Evolutionary conservation across 2,888 invertebrate genomes (phyloP).

Genomic region (Aphidius colemani): DNA sequence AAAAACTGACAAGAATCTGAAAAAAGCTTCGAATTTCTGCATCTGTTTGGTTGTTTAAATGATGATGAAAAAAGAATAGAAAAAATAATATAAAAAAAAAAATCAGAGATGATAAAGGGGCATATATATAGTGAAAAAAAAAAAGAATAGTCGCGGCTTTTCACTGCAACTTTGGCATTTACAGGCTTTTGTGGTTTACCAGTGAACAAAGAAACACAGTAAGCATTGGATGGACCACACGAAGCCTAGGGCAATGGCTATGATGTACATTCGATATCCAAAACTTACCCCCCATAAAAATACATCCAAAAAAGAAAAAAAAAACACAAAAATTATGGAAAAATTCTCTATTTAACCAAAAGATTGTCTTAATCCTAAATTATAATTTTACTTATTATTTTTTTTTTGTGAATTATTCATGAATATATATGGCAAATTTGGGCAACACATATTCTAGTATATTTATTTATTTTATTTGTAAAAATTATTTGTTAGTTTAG

Average conservation of each 20-base stretch:
- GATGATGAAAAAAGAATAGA: slow-evolving; percentile 8
- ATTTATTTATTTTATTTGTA: neutral
- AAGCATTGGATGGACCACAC: slow-evolving; percentile 20
- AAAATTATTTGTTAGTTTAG: neutral
- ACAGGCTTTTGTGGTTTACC: slow-evolving; percentile 58
- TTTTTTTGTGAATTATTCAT: neutral
- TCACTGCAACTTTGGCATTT: slow-evolving; percentile 54
- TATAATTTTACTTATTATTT: neutral
- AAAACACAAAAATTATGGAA: slow-evolving; percentile 22
- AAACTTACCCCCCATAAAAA: slow-evolving; percentile 1
- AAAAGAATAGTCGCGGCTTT: slow-evolving; percentile 44
- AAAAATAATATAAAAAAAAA: no score
- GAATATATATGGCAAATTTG: neutral
- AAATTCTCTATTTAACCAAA: slow-evolving; percentile 17
- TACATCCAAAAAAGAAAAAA: slow-evolving; percentile 9
- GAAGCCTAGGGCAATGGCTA: slow-evolving; percentile 8
- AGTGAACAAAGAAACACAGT: slow-evolving; percentile 45
- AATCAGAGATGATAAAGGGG: slow-evolving; percentile 19
- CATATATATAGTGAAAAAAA: slow-evolving; percentile 34
- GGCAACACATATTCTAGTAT: neutral
- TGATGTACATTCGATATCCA: neutral
- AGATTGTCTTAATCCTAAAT: slow-evolving; percentile 14
- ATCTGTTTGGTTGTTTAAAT: slow-evolving; percentile 50
- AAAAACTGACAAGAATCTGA: slow-evolving; percentile 44
- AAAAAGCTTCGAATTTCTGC: slow-evolving; percentile 53